Base-by-base conservation (phyloP, 2,797 vertebrate species). In the Iguana delicatissima region DNA sequence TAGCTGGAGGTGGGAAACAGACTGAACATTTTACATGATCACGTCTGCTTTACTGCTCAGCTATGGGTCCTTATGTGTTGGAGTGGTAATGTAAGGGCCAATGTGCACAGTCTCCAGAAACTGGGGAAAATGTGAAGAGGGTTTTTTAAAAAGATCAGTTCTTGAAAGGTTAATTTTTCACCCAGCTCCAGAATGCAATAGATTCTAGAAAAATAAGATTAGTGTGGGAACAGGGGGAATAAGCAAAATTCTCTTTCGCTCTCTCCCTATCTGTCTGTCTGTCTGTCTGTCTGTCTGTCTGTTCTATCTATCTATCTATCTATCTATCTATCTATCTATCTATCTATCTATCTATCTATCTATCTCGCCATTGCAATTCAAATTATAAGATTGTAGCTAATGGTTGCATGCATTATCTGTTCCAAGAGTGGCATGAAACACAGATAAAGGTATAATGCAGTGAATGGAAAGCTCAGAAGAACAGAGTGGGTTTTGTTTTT, bases 401-500 rank as follows among this genome's bases (percentile, higher is more conserved):
- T 82, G 83, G 88, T 89, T 64, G 81, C 94, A 35, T 91, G 89
- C 92, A 72, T 89, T 82, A 85, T 84, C 79, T 95, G 86, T 93
- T 94, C 93, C 88, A 93, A 93, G 94, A 94, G 94, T 91, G 90
- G 92, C 93, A 89, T 89, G 89, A 87, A 86, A 79, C 67, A 94
- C 92, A 42, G 87, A 90, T 89, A 69, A 88, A 95, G 91, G 92
- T 93, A 81, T 77, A 91, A 95, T 93, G 64, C 89, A 90, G 77
- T 87, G 94, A 95, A 95, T 95, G 83, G 93, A 92, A 95, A 83
- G 90, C 95, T 92, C 91, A 93, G 95, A 94, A 92, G 92, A 93
- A 76, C 86, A 93, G 91, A 91, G 93, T 74, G 1, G 20, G 6
- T 42, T 42, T 42, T 77, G 18, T 42, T 69, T 69, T 69, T 69